phyloP scores from a whole-genome alignment of 2,113 vertebrate species.

The Mustelus asterias region DNA sequence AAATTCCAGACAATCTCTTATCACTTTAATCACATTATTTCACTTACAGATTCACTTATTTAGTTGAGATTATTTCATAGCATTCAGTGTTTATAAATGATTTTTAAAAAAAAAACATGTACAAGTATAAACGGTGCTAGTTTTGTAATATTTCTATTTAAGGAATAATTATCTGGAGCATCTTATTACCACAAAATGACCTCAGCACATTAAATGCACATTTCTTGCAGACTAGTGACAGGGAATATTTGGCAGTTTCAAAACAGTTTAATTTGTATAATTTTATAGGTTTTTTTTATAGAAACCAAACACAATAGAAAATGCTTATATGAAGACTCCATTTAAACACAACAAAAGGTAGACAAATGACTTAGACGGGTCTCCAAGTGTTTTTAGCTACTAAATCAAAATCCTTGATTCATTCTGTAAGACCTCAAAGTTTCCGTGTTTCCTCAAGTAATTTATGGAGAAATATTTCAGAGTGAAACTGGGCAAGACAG shows the following conservation, averaged over 20 bases:
- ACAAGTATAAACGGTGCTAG: not conserved
- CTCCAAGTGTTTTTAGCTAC: not conserved
- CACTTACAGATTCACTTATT: not conserved
- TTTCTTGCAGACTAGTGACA: not conserved
- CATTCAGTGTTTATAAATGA: not conserved
- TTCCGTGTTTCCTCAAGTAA: not conserved
- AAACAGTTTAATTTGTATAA: not conserved
- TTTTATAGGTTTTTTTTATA: not conserved
- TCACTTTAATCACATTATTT: not conserved
- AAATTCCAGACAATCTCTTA: not conserved
- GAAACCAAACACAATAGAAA: not conserved
- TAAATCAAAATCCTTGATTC: not conserved
- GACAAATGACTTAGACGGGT: not conserved
- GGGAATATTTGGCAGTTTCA: not conserved
- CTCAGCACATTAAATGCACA: not conserved
- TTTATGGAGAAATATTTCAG: not conserved
- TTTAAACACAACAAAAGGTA: not conserved
- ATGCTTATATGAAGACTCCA: not conserved
- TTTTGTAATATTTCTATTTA: not conserved
- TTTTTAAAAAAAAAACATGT: not conserved
- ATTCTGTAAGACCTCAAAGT: not conserved
- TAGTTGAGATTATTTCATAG: not conserved
- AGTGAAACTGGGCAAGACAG: not conserved
- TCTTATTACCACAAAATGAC: not conserved
- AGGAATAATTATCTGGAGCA: not conserved